Conservation (phyloP, 2,113 vertebrate genomes). For the Grammomys surdaster region DNA sequence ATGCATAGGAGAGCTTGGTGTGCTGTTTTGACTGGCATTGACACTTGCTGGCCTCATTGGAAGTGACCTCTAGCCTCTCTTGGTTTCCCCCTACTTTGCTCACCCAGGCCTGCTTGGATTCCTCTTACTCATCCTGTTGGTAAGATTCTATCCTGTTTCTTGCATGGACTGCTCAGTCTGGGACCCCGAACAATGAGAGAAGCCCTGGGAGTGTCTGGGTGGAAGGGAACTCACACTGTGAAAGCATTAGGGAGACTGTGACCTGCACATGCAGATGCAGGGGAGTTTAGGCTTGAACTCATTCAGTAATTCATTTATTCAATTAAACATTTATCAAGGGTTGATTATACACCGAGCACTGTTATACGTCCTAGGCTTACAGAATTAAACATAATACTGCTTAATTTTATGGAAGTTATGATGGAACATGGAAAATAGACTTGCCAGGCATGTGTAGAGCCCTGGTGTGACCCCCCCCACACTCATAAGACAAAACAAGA, state of each 20-base stretch:
- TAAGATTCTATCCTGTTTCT: background rate
- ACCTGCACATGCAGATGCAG: background rate
- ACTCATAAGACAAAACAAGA: background rate
- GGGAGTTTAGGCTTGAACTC: background rate
- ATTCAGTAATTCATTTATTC: background rate
- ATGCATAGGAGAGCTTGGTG: background rate
- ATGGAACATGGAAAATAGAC: background rate
- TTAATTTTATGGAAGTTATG: background rate
- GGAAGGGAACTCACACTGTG: background rate
- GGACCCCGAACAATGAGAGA: background rate
- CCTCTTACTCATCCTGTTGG: background rate
- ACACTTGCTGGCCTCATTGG: background rate
- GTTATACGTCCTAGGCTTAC: background rate
- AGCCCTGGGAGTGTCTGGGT: background rate
- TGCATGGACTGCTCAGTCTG: background rate
- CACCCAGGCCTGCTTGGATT: background rate
- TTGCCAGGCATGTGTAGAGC: background rate
- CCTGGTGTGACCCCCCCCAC: background rate
- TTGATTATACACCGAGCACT: background rate
- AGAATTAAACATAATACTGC: conserved; percentile 20
- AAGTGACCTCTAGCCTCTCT: background rate
- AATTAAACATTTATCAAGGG: background rate
- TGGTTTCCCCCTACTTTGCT: background rate
- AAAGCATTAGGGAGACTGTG: background rate
- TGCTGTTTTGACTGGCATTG: background rate